These are phyloP conservation scores for Euzophera pinguis DNA, from an alignment of 2,888 invertebrate species.

Conservation along the genomic window DNA sequence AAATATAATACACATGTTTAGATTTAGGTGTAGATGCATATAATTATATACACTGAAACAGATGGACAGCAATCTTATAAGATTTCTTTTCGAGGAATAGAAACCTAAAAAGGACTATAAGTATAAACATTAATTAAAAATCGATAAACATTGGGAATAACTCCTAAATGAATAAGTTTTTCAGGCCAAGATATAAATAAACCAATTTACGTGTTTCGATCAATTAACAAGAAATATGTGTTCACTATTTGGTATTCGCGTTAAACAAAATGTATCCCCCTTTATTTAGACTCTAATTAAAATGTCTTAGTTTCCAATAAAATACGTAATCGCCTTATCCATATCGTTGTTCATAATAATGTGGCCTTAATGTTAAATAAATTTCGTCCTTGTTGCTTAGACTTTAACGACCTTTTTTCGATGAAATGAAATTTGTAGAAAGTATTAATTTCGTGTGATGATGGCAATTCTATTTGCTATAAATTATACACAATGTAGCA, in stretches of 20 bases:
- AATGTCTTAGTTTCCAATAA: constrained; percentile 18
- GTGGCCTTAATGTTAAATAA: neutral
- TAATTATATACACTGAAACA: no score
- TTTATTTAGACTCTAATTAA: constrained; percentile 12
- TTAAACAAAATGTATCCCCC: constrained; percentile 1
- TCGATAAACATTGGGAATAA: no score
- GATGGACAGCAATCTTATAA: no score
- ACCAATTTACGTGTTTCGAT: neutral
- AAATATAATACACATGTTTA: no score
- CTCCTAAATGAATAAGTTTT: no score
- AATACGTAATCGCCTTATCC: constrained; percentile 15
- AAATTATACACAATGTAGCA: constrained; percentile 7
- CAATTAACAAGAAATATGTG: constrained; percentile 6
- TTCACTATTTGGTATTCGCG: constrained; percentile 3
- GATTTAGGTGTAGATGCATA: no score
- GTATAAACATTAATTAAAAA: no score
- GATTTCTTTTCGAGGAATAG: no score
- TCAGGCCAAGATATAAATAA: neutral
- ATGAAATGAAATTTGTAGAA: neutral
- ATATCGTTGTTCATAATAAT: constrained; percentile 11
- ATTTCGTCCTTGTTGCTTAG: neutral
- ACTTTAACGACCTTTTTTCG: neutral
- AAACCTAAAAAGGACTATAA: no score
- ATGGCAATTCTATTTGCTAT: constrained; percentile 13
- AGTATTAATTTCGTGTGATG: constrained; percentile 12